Evolutionary conservation across 1,140 invertebrate species (phyloP).

Genomic region (Plodia interpunctella): DNA sequence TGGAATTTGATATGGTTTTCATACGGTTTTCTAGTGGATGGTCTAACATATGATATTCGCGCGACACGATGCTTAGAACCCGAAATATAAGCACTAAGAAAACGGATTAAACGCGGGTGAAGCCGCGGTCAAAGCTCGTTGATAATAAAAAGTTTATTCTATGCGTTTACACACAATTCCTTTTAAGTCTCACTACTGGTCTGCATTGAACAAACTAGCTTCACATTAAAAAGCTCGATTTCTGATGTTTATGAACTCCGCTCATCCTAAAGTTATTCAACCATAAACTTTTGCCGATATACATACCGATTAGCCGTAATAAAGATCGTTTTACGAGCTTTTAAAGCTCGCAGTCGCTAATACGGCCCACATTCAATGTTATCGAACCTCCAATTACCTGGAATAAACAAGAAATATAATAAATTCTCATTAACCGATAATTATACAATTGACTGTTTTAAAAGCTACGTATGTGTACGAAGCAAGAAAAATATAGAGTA

Average conservation of each 20-base stretch:
- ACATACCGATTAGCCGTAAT: conserved; percentile 1
- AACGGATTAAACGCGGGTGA: too few species aligned
- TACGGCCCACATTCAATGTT: neutral
- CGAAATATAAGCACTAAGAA: too few species aligned
- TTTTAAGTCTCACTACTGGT: neutral
- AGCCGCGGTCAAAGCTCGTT: too few species aligned
- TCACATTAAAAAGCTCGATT: neutral
- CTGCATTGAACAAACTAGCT: neutral
- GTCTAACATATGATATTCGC: too few species aligned
- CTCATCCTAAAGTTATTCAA: neutral
- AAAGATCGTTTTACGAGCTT: conserved; percentile 1
- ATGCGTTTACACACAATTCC: neutral
- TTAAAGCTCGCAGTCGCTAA: conserved; percentile 3
- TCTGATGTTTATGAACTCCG: neutral
- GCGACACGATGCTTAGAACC: too few species aligned
- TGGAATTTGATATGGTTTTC: too few species aligned
- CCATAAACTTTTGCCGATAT: neutral
- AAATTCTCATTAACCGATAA: conserved; percentile 6
- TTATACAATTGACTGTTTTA: conserved; percentile 1
- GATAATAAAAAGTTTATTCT: too few species aligned
- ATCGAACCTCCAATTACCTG: conserved; percentile 1
- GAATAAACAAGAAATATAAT: conserved; percentile 6
- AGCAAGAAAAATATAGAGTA: neutral
- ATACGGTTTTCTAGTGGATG: too few species aligned
- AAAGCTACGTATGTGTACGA: neutral